A percentile compares a stretch with the other conserved stretches of the same genome.
phyloP scores from a whole-genome alignment of 1,140 invertebrate genomes.

The Drosophila leontia region DNA sequence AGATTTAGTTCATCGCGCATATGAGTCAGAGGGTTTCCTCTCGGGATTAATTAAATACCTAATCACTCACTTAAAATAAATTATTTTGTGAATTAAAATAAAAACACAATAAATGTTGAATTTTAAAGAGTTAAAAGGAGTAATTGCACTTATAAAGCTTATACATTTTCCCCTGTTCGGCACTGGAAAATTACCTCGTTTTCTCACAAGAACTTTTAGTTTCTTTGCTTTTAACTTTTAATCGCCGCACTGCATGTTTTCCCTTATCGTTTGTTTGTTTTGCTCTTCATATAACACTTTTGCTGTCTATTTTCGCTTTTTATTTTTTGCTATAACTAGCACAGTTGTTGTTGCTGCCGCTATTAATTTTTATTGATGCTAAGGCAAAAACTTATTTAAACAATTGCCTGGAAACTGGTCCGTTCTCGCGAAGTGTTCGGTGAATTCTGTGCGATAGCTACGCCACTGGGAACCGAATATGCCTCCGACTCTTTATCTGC shows the following conservation, averaged over 20 bases:
- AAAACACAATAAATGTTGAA: background rate
- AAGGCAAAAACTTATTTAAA: constrained; percentile 50
- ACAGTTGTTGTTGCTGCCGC: constrained; percentile 27
- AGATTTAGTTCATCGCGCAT: constrained; percentile 53
- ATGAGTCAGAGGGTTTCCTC: constrained; percentile 11
- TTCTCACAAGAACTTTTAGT: constrained; percentile 35
- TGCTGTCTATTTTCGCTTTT: constrained; percentile 1
- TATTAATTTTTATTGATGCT: constrained; percentile 20
- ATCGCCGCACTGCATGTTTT: constrained; percentile 27
- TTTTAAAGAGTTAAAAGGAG: background rate
- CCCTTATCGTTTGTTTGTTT: constrained; percentile 58
- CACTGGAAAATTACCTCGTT: constrained; percentile 63
- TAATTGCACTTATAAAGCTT: background rate
- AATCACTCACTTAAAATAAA: constrained; percentile 5
- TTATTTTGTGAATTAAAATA: background rate
- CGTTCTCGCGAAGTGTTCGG: constrained; percentile 69
- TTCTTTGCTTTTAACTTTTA: constrained; percentile 5
- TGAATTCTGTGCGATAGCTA: constrained; percentile 64
- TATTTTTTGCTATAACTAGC: constrained; percentile 22
- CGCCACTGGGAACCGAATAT: constrained; percentile 46
- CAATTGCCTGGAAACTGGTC: constrained; percentile 51
- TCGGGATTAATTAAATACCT: background rate
- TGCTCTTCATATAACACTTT: constrained; percentile 39
- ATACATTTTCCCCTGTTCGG: background rate
- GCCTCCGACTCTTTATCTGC: constrained; percentile 32